Evolutionary conservation across 2,113 vertebrate genomes (phyloP).

Genomic region (Martes martes): DNA sequence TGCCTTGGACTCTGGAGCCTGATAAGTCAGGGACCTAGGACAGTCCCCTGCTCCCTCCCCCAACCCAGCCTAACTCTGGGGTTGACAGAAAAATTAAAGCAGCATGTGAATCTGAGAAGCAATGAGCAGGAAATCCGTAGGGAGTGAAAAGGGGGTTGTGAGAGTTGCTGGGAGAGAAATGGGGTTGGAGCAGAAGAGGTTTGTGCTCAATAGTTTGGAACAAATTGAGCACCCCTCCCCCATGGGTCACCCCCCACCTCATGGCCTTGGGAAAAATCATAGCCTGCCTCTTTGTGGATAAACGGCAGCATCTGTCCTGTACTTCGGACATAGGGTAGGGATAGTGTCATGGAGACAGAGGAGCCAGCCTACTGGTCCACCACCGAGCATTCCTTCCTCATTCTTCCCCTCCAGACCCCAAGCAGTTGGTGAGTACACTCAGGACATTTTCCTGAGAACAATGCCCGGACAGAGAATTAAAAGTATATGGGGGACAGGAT

Average conservation of each 20-base stretch:
- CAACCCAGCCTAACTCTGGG: not conserved
- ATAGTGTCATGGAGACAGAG: too few relatives aligned
- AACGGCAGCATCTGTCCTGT: not conserved
- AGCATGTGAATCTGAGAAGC: not conserved
- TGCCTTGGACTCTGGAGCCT: not conserved
- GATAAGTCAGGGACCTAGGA: not conserved
- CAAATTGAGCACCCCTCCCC: not conserved
- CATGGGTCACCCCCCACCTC: fast-evolving
- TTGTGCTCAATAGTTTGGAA: not conserved
- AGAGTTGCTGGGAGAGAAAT: not conserved
- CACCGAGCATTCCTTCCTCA: not conserved
- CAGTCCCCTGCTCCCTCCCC: not conserved
- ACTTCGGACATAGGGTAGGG: fast-evolving
- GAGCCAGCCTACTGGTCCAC: not conserved
- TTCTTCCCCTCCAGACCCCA: not conserved
- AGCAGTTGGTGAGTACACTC: not conserved
- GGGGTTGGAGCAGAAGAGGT: not conserved
- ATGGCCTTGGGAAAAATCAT: not conserved
- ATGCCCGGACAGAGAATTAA: not conserved
- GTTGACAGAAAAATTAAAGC: not conserved
- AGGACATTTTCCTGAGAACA: not conserved
- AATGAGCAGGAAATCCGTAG: not conserved
- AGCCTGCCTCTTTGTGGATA: not conserved
- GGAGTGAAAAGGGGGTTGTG: not conserved
- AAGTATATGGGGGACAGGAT: not conserved